Evolutionary conservation across 2,888 invertebrate genomes (phyloP).

Genomic region (Platycnemis pennipes): DNA sequence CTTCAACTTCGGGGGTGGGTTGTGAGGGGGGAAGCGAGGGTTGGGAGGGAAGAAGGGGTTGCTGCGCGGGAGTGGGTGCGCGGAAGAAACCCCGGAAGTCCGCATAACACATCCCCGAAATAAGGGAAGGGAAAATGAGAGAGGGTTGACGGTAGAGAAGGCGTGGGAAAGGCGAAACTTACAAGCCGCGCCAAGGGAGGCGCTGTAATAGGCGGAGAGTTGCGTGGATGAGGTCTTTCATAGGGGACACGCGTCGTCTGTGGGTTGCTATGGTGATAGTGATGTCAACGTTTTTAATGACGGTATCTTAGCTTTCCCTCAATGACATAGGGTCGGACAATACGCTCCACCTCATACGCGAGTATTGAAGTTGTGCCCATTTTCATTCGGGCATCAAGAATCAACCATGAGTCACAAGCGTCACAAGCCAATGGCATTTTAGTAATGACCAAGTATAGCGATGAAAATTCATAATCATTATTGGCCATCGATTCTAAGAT

Average conservation of each 20-base stretch:
- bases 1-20: neutral
- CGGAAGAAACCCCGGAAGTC: neutral
- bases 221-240: neutral
- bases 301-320: neutral
- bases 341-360: too few species aligned
- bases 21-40: neutral
- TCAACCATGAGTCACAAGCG: too few species aligned
- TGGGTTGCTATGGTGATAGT: neutral
- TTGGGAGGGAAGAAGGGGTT: neutral
- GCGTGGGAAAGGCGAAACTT: neutral
- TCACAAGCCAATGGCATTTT: too few species aligned
- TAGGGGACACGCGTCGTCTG: neutral
- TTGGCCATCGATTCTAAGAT: too few species aligned
- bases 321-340: too few species aligned
- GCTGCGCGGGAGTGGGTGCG: slow-evolving; percentile 18
- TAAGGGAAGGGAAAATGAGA: neutral
- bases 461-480: too few species aligned
- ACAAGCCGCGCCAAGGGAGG: neutral
- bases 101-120: neutral
- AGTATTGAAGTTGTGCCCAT: too few species aligned
- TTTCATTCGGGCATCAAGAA: too few species aligned
- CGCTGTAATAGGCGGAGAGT: neutral
- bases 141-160: neutral
- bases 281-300: neutral
- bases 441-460: too few species aligned